Evolutionary conservation across 2,888 invertebrate genomes (phyloP).

Genomic region (Diabrotica balteata): DNA sequence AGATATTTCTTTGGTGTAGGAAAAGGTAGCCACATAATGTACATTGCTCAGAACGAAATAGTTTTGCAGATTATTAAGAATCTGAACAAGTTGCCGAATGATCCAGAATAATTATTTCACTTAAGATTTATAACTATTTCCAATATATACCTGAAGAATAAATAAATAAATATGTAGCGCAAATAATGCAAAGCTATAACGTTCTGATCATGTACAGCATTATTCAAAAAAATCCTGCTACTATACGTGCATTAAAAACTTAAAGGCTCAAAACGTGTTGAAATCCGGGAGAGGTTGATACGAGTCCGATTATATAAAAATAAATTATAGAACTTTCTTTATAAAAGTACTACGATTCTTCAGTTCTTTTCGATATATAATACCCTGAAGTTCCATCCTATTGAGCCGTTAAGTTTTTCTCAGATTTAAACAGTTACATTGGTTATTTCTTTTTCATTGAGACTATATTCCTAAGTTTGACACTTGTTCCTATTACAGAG

Average conservation of each 20-base stretch:
- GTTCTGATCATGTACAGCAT: background rate
- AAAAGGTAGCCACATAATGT: conserved; percentile 52
- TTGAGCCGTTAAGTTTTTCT: conserved; percentile 38
- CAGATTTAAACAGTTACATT: conserved; percentile 41
- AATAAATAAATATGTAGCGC: no score
- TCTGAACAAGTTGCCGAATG: background rate
- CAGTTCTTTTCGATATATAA: conserved; percentile 48
- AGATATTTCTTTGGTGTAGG: conserved; percentile 61
- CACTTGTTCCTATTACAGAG: conserved; percentile 38
- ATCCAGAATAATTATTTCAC: background rate
- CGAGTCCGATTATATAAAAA: conserved; percentile 49
- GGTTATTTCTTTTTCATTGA: conserved; percentile 39
- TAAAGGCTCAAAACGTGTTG: conserved; percentile 44
- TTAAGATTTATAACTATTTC: background rate
- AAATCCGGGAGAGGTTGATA: conserved; percentile 46
- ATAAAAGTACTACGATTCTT: conserved; percentile 39
- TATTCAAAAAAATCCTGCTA: conserved; percentile 26
- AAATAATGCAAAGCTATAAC: background rate
- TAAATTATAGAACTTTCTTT: conserved; percentile 47
- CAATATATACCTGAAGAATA: no score
- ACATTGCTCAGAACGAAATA: conserved; percentile 1
- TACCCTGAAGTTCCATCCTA: conserved; percentile 46
- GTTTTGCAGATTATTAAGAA: background rate
- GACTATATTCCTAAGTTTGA: conserved; percentile 44
- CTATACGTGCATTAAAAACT: conserved; percentile 38